Conservation (phyloP, 92 coral and sea anemone genomes). For the Actinernus sp. region DNA sequence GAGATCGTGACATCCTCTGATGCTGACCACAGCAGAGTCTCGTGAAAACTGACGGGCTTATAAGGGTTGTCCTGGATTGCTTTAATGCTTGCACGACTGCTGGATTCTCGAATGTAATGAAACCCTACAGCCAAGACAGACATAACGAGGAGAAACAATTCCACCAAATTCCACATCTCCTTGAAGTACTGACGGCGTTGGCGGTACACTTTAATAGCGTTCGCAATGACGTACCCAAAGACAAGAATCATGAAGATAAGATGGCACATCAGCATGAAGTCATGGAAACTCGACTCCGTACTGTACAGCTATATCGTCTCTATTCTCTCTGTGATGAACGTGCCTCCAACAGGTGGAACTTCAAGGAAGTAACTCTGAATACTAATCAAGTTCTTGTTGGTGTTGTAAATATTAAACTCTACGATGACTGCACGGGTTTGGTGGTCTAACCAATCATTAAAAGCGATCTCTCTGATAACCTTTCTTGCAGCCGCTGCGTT, state of each 20-base stretch:
- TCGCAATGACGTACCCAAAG: conserved; percentile 35
- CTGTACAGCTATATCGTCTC: conserved; percentile 8
- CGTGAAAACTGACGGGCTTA: conserved; percentile 40
- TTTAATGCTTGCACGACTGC: conserved; percentile 10
- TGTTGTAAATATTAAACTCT: conserved; percentile 36
- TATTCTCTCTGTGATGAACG: conserved; percentile 11
- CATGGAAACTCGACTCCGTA: not conserved
- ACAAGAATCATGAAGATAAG: conserved; percentile 48
- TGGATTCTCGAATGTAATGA: conserved; percentile 24
- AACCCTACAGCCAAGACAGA: conserved; percentile 16
- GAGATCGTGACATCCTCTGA: conserved; percentile 29
- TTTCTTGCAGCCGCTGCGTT: conserved; percentile 12
- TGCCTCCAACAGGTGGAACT: conserved; percentile 48
- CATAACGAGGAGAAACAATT: conserved; percentile 15
- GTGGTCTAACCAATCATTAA: conserved; percentile 48
- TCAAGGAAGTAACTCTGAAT: conserved; percentile 39
- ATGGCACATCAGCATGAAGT: conserved; percentile 11
- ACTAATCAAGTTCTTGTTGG: conserved; percentile 39
- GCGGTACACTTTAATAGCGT: conserved; percentile 21
- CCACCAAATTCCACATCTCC: conserved; percentile 35
- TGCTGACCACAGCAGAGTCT: conserved; percentile 12
- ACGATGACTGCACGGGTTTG: conserved; percentile 41
- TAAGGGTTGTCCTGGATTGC: conserved; percentile 39
- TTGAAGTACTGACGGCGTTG: conserved; percentile 28
- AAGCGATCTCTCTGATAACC: conserved; percentile 13